Percentiles rank a stretch among this genome's conserved stretches.
Evolutionary conservation across 2,797 vertebrate species (phyloP).

Genomic region (Furcifer pardalis): DNA sequence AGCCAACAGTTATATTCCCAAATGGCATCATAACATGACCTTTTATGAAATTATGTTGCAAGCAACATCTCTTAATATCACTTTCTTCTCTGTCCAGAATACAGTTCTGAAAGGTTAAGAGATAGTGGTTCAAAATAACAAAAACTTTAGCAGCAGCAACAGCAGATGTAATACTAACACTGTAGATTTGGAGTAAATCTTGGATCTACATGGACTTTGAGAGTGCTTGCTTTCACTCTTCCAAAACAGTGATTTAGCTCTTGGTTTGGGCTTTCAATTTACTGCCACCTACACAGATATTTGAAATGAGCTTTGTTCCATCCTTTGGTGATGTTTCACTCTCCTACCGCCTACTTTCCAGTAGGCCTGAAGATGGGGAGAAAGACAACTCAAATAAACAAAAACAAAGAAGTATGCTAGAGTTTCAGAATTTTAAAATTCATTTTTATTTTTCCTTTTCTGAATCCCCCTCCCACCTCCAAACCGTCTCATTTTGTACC

Average conservation of each 20-base stretch:
- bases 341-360: not conserved
- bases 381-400: constrained; percentile 29
- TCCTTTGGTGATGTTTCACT: constrained; percentile 23
- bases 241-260: not conserved
- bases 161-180: not conserved
- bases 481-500: constrained; percentile 37
- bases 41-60: not conserved
- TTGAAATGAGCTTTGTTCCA: constrained; percentile 51
- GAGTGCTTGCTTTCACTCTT: not conserved
- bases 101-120: accelerated
- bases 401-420: not conserved
- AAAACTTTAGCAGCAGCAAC: no score
- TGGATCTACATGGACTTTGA: accelerated
- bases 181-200: not conserved
- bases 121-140: not conserved
- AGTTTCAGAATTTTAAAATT: not conserved
- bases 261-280: constrained; percentile 52
- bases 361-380: constrained; percentile 15
- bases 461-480: constrained; percentile 34
- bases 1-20: not conserved
- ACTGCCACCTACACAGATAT: constrained; percentile 87
- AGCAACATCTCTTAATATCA: accelerated
- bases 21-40: not conserved
- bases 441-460: not conserved
- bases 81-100: accelerated